Evolutionary conservation across 2,888 invertebrate genomes (phyloP).

Genomic region (Leptarthrus brevirostris): DNA sequence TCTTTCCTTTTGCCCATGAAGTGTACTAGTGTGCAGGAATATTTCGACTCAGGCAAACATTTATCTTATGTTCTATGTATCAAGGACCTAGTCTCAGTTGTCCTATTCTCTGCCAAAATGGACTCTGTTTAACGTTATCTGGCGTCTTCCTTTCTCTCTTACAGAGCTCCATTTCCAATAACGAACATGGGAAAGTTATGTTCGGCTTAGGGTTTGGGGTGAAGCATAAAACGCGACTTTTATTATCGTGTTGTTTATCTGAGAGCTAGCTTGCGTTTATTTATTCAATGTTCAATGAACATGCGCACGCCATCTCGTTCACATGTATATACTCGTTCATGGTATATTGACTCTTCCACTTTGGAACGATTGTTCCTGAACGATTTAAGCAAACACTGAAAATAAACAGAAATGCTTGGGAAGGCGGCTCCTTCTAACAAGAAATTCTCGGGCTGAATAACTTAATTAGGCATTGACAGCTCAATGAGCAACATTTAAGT

Average conservation of each 20-base stretch:
- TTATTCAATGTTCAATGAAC: constrained; percentile 51
- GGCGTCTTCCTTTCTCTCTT: constrained; percentile 23
- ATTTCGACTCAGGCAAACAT: not conserved
- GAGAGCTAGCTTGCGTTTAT: constrained; percentile 43
- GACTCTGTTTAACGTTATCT: not conserved
- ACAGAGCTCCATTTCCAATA: not conserved
- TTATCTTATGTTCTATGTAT: constrained; percentile 16
- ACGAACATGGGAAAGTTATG: constrained; percentile 38
- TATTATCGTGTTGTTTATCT: constrained; percentile 53
- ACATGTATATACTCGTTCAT: constrained; percentile 18
- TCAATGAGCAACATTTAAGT: no score
- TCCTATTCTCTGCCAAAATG: constrained; percentile 15
- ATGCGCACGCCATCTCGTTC: constrained; percentile 44
- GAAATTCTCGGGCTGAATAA: constrained; percentile 16
- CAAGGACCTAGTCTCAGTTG: not conserved
- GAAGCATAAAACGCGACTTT: constrained; percentile 53
- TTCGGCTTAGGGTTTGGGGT: constrained; percentile 39
- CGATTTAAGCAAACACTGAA: constrained; percentile 35
- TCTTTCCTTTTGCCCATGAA: not conserved
- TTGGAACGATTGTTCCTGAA: not conserved
- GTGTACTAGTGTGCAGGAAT: not conserved
- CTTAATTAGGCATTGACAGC: constrained; percentile 23
- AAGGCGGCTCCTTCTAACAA: constrained; percentile 1
- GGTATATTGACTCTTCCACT: constrained; percentile 13
- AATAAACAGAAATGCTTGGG: constrained; percentile 24